Percentiles rank a stretch among this genome's conserved stretches.
phyloP scores from a whole-genome alignment of 2,113 vertebrate species.

The Clinocottus analis region DNA sequence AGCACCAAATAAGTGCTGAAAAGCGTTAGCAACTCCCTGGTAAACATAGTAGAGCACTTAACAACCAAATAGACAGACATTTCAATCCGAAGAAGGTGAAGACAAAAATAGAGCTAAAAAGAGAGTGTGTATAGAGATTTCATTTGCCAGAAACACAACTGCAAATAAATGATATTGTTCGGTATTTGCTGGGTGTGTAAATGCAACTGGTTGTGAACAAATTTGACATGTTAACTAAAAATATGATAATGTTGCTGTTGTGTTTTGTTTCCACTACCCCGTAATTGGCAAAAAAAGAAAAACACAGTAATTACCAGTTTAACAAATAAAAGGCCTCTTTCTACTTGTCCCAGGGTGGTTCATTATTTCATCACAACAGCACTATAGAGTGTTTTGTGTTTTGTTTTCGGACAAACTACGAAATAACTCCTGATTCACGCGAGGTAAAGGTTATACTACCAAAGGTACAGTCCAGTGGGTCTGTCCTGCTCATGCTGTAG shows the following conservation, averaged over 20 bases:
- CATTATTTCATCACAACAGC: not conserved
- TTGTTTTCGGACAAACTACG: not conserved
- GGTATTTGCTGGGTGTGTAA: not conserved
- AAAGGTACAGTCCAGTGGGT: not conserved
- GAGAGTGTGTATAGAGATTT: not conserved
- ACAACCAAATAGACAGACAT: not conserved
- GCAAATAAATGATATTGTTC: not conserved
- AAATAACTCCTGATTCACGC: not conserved
- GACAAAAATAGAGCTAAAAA: not conserved
- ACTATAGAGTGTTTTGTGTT: not conserved
- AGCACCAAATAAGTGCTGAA: too few relatives aligned
- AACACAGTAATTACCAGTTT: not conserved
- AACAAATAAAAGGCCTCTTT: not conserved
- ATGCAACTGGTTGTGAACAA: not conserved
- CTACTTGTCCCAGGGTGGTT: not conserved
- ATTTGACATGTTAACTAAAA: not conserved
- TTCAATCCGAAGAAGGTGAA: not conserved
- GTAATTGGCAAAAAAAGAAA: not conserved
- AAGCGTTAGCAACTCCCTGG: not conserved
- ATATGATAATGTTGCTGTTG: not conserved
- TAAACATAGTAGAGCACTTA: not conserved
- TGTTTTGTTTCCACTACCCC: not conserved
- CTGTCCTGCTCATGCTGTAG: not conserved
- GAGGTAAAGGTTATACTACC: not conserved
- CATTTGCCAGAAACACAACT: not conserved